Conservation (phyloP, 1,140 invertebrate species). For the Bombyx mori region DNA sequence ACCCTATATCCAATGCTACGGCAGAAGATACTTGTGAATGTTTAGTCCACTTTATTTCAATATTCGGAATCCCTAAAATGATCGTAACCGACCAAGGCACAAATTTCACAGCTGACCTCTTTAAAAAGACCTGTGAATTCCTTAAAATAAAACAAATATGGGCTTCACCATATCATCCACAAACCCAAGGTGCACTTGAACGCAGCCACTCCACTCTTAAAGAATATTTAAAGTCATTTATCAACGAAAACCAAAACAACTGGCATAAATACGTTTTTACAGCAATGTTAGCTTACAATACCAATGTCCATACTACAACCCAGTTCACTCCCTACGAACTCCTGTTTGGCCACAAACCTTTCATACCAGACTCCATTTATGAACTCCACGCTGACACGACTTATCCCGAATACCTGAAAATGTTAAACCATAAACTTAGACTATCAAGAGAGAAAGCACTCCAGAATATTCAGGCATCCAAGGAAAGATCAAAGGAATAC, state of each 20-base stretch:
- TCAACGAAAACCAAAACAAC: conserved; percentile 8
- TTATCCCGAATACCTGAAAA: conserved; percentile 6
- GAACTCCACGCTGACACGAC: neutral
- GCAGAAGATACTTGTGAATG: conserved; percentile 7
- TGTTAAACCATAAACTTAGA: conserved; percentile 3
- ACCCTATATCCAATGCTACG: conserved; percentile 2
- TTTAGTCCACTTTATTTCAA: conserved; percentile 3
- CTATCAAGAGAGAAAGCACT: conserved; percentile 3
- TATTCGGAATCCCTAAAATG: conserved; percentile 5
- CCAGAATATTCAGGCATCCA: conserved; percentile 4
- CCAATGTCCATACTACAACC: conserved; percentile 3
- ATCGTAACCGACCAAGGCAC: conserved; percentile 2
- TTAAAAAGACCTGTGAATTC: conserved; percentile 3
- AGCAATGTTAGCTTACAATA: conserved; percentile 4
- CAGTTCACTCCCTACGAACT: conserved; percentile 3
- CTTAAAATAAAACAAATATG: conserved; percentile 8
- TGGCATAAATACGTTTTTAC: conserved; percentile 7
- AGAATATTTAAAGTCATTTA: conserved; percentile 10
- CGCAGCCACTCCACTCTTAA: conserved; percentile 5
- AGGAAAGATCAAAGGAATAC: conserved; percentile 6
- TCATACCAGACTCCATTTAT: conserved; percentile 6
- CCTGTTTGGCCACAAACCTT: conserved; percentile 4
- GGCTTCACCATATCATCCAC: conserved; percentile 2
- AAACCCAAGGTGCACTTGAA: conserved; percentile 7
- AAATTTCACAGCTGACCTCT: conserved; percentile 4